Evolutionary conservation across 1,140 invertebrate species (phyloP), one percentile per base, ranked within the genome.

Genomic region (Bombus waltoni): DNA sequence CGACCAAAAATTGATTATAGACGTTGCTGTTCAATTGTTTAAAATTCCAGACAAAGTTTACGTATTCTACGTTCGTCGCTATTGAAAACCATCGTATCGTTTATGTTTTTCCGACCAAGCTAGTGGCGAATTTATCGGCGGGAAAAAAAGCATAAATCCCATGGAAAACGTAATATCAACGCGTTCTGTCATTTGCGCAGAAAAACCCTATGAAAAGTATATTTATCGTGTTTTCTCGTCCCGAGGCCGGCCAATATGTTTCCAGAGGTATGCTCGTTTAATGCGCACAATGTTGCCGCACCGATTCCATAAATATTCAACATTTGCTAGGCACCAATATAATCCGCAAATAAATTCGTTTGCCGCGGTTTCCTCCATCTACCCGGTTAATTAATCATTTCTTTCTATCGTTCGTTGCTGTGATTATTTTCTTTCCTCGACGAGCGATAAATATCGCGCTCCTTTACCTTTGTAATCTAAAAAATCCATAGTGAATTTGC

Each of bases 301-400:
- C 11, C 11, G 73, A 75, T 75, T 75, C 25, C 44, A 75, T 75
- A 75, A 75, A 75, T 75, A 75, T 75, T 75, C 73, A 75, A 75
- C 47, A 35, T 75, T 38, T 25, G 32, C 47, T 38, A 75, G 47
- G 25, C 47, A 57, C 32, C 28, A 42, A 42, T 42, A 32, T 57
- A 32, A 53, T 35, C 18, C 47, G 32, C 35, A 40, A 75, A 75
- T 38, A 75, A 57, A 75, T 75, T 38, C 25, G 32, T 75, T 57
- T 35, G 32, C 8, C 28, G 4, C 32, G 6, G 11, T 32, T 35
- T 57, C 11, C 73, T 75, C 25, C 3, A 28, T 75, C 44, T 53
- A 53, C 10, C 22, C 13, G 35, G 32, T 28, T 59, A 59, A 57
- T 76, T 75, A 75, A 35, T 53, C 15, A 53, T 25, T 57, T 44